These are phyloP conservation scores for Euwallacea similis DNA, from an alignment of 1,140 invertebrate species.

Conservation along the genomic window DNA sequence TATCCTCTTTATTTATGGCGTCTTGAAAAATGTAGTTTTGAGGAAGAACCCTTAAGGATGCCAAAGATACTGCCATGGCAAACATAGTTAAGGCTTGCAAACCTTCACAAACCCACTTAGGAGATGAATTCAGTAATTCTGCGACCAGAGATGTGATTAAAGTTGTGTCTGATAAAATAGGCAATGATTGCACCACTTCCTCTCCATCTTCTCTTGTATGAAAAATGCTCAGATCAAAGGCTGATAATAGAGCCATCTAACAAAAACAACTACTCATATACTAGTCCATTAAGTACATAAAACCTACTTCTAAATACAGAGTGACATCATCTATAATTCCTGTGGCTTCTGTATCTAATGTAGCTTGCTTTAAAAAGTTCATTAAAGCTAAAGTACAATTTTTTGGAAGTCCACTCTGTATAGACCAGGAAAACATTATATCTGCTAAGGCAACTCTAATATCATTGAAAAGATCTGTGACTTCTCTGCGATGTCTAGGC, in stretches of 20 bases:
- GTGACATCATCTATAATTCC: conserved; percentile 74
- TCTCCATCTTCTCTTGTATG: conserved; percentile 65
- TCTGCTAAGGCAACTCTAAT: conserved; percentile 80
- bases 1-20: conserved; percentile 73
- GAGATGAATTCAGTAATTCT: conserved; percentile 59
- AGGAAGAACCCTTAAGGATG: conserved; percentile 70
- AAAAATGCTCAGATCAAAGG: conserved; percentile 80
- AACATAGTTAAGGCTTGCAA: conserved; percentile 76
- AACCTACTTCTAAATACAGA: conserved; percentile 63
- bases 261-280: background rate
- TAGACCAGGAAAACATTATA: conserved; percentile 83
- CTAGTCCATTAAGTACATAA: background rate
- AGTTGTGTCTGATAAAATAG: conserved; percentile 69
- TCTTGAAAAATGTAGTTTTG: conserved; percentile 48
- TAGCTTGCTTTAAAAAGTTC: conserved; percentile 51
- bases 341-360: conserved; percentile 58
- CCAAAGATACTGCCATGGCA: conserved; percentile 78
- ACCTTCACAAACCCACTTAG: conserved; percentile 62
- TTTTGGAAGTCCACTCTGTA: conserved; percentile 76
- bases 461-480: conserved; percentile 76
- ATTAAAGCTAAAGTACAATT: conserved; percentile 58
- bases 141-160: conserved; percentile 61
- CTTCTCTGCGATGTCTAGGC: conserved; percentile 78
- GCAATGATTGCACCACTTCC: conserved; percentile 72
- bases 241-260: conserved; percentile 78